phyloP scores from a whole-genome alignment of 2,888 invertebrate genomes.

The Catocala nupta region DNA sequence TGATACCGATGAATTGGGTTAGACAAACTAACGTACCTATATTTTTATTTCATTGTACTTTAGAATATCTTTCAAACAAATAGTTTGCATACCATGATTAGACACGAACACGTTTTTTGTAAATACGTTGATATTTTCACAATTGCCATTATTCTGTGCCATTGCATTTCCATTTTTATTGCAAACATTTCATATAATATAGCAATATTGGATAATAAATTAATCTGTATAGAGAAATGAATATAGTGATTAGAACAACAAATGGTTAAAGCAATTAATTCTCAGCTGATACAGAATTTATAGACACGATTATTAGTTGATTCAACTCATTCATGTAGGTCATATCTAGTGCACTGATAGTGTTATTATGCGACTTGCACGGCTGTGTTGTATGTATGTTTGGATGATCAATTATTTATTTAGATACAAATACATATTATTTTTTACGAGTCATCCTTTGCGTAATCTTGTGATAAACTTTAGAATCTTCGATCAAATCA shows the following conservation, averaged over 20 bases:
- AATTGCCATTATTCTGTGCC: constrained; percentile 20
- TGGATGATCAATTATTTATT: constrained; percentile 9
- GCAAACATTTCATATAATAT: constrained; percentile 18
- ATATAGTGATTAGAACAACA: constrained; percentile 20
- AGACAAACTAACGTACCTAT: constrained; percentile 55
- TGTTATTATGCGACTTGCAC: constrained; percentile 39
- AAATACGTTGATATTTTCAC: constrained; percentile 27
- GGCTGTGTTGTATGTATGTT: constrained; percentile 26
- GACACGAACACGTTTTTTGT: constrained; percentile 36
- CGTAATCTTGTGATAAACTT: no score
- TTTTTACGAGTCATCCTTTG: constrained; percentile 9
- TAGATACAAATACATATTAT: constrained; percentile 7
- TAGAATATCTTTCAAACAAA: constrained; percentile 22
- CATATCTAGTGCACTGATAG: constrained; percentile 36
- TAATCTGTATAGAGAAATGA: constrained; percentile 3
- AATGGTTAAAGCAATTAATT: constrained; percentile 31
- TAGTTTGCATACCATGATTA: constrained; percentile 24
- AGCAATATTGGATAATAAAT: constrained; percentile 29
- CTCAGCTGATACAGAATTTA: constrained; percentile 19
- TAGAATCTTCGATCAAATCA: no score
- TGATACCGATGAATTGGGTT: constrained; percentile 77
- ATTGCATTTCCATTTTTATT: constrained; percentile 15
- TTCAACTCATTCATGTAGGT: constrained; percentile 45
- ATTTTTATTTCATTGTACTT: constrained; percentile 33
- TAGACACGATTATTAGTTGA: constrained; percentile 32